Evolutionary conservation across 2,888 invertebrate genomes (phyloP).

Genomic region (Leucophora obtusa): DNA sequence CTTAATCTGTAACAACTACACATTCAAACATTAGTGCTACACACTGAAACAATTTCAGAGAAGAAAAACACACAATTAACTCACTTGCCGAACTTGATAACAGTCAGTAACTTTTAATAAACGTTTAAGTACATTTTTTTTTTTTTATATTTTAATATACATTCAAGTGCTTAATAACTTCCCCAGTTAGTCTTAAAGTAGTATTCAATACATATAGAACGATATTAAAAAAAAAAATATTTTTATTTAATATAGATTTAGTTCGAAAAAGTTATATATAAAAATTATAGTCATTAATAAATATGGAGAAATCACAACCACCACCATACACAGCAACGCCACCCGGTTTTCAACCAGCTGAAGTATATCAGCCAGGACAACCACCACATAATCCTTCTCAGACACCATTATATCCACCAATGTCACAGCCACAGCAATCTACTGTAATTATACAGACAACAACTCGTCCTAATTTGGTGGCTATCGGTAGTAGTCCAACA

Average conservation of each 20-base stretch:
- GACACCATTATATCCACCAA: slow-evolving; percentile 27
- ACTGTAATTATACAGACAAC: slow-evolving; percentile 74
- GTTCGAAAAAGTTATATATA: neutral
- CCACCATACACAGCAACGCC: slow-evolving; percentile 70
- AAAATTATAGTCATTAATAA: slow-evolving; percentile 9
- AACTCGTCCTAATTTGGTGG: slow-evolving; percentile 67
- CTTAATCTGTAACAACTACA: neutral
- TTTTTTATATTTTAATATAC: slow-evolving; percentile 11
- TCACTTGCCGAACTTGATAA: slow-evolving; percentile 10
- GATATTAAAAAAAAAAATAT: neutral
- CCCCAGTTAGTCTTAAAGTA: slow-evolving; percentile 28
- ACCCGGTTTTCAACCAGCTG: slow-evolving; percentile 73
- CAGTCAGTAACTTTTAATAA: neutral
- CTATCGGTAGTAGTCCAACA: slow-evolving; percentile 70
- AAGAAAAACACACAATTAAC: neutral
- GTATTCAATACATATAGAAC: slow-evolving; percentile 2
- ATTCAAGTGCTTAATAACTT: neutral
- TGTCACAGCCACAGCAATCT: slow-evolving; percentile 65
- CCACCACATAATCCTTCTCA: slow-evolving; percentile 46
- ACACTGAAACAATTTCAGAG: neutral
- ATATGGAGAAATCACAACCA: slow-evolving; percentile 67
- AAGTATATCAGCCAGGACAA: slow-evolving; percentile 72
- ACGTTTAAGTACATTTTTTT: neutral
- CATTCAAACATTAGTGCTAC: neutral
- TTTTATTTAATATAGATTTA: neutral